Conservation (phyloP, 1,140 invertebrate genomes). For the Orius laevigatus region DNA sequence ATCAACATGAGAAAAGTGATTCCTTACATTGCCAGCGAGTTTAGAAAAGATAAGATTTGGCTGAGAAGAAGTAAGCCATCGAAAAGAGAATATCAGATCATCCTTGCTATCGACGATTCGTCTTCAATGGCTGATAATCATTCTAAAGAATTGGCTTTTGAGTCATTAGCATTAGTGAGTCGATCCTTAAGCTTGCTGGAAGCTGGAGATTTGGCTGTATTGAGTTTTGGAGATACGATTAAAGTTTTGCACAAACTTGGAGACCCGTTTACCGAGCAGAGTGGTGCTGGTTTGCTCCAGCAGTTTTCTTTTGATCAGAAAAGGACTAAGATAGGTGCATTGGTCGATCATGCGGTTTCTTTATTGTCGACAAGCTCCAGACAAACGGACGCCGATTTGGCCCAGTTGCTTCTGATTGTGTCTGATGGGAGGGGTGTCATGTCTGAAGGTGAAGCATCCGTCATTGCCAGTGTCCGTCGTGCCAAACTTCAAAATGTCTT, state of each 20-base stretch:
- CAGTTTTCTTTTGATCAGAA: slow-evolving; percentile 65
- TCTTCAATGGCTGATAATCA: slow-evolving; percentile 81
- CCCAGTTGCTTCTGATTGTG: slow-evolving; percentile 81
- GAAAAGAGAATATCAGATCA: slow-evolving; percentile 91
- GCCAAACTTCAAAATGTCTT: slow-evolving; percentile 73
- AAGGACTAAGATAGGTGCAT: slow-evolving; percentile 58
- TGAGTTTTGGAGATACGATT: slow-evolving; percentile 83
- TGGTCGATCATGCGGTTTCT: slow-evolving; percentile 60
- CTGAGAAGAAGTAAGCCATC: slow-evolving; percentile 85
- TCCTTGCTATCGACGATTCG: slow-evolving; percentile 94
- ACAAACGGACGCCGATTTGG: slow-evolving; percentile 36
- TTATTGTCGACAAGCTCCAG: slow-evolving; percentile 33
- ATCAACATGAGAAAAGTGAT: slow-evolving; percentile 98
- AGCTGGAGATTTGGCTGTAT: slow-evolving; percentile 75
- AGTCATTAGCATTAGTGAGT: slow-evolving; percentile 83
- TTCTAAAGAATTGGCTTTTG: slow-evolving; percentile 77
- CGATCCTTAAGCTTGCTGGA: slow-evolving; percentile 84
- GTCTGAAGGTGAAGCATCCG: slow-evolving; percentile 65
- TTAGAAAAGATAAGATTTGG: slow-evolving; percentile 99
- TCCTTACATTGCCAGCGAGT: slow-evolving; percentile 96
- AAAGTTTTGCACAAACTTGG: slow-evolving; percentile 70
- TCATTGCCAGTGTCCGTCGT: slow-evolving; percentile 60
- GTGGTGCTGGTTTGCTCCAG: slow-evolving; percentile 59
- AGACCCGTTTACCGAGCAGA: slow-evolving; percentile 67
- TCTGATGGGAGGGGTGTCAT: slow-evolving; percentile 89